Evolutionary conservation across 2,797 vertebrate genomes (phyloP), one percentile per base, ranked within the genome.

Genomic region (Crotalus adamanteus): DNA sequence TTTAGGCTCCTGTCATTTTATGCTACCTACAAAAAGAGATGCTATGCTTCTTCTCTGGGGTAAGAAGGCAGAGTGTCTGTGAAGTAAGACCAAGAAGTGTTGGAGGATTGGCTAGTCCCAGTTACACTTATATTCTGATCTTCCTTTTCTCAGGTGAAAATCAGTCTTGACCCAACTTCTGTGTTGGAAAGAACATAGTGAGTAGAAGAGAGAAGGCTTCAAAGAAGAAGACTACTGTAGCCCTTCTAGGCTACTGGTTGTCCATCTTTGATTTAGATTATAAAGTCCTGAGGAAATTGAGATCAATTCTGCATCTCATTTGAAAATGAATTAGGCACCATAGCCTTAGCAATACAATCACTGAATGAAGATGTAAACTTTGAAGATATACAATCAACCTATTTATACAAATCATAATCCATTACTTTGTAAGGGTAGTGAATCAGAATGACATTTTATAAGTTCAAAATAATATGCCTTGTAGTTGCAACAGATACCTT

Each of bases 1-100:
- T 95, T 92, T 65, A 73, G 56, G 92, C 28, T 26, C 92, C 3
- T 1, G 78, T 12, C 65, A 55, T 59, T 73, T 31, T 60, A 1
- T 53, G 6, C 78, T 91, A 18, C 8, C 61, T 91, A 90, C 0
- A 0, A 11, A 86, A 94, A 91, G 65, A 13, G 89, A 26, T 22
- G 20, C 20, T 83, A 83, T 83, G 73, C 37, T 83, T 22, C 18
- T 47, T 25, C 37, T 47, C 20, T 83, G 1, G 20, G 3, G 8
- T 47, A 47, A 42, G 37, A 83, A 83, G 37, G 18, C 3, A 47
- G 73, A 42, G 37, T 12, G 37, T 83, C 20, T 47, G 8, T 83
- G 73, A 25, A 42, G 1, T 47, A 83, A 47, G 37, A 47, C 20
- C 18, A 83, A 47, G 37, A 25, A 22, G 18, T 47, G 20, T 20